phyloP scores from a whole-genome alignment of 23 tunicate genomes.

The Clavelina lepadiformis region DNA sequence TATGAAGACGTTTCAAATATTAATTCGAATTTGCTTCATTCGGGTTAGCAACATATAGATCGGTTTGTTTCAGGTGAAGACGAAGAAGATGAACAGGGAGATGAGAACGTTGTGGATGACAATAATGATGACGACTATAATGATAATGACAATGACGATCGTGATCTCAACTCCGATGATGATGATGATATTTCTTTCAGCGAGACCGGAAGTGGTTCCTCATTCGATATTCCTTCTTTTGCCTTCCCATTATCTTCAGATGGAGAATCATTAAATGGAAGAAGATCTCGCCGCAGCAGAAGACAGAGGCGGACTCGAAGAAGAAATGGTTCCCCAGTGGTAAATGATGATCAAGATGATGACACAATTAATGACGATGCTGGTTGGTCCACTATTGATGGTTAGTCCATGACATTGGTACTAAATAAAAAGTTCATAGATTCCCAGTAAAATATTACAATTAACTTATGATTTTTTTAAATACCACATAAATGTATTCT shows the following conservation, averaged over 20 bases:
- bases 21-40: not conserved
- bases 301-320: constrained; percentile 5
- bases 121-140: constrained; percentile 13
- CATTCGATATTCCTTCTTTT: constrained; percentile 10
- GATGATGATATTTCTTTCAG: not conserved
- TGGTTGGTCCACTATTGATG: not conserved
- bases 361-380: not conserved
- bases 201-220: constrained; percentile 5
- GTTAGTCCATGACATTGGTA: too few relatives aligned
- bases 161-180: not conserved
- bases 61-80: constrained; percentile 11
- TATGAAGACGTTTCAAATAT: too few relatives aligned
- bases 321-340: not conserved
- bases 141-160: not conserved
- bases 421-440: too few relatives aligned
- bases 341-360: too few relatives aligned
- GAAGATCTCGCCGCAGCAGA: constrained; percentile 3
- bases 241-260: not conserved
- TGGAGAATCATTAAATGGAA: not conserved
- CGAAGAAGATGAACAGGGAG: constrained; percentile 64
- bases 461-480: too few relatives aligned
- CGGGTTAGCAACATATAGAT: not conserved
- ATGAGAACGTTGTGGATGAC: constrained; percentile 39
- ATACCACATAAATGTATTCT: too few relatives aligned
- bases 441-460: too few relatives aligned